Evolutionary conservation across 2,113 vertebrate species (phyloP).

Genomic region (Columbina picui): DNA sequence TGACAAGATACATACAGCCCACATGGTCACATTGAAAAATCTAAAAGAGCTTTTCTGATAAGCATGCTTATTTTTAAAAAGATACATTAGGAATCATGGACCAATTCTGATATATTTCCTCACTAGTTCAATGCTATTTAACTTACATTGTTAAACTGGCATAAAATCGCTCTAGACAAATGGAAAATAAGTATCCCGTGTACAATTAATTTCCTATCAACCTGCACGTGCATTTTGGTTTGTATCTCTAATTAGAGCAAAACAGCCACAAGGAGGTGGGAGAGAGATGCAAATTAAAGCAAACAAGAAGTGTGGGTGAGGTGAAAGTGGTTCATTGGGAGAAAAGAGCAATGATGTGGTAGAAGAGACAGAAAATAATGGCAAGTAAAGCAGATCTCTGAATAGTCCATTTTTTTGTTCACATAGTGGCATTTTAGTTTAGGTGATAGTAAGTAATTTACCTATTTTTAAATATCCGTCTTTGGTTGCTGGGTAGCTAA

Average conservation of each 20-base stretch:
- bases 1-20: neutral
- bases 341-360: neutral
- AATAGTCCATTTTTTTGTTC: neutral
- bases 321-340: neutral
- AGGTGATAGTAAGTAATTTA: neutral
- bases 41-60: neutral
- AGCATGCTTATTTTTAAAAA: neutral
- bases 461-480: slow-evolving; percentile 78
- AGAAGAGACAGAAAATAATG: neutral
- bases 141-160: neutral
- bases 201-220: neutral
- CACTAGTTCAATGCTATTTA: neutral
- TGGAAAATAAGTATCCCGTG: neutral
- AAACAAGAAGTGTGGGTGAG: neutral
- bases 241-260: neutral
- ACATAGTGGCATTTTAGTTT: neutral
- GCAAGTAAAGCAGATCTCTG: neutral
- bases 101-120: neutral
- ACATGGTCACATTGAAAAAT: neutral
- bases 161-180: neutral
- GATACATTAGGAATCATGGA: neutral
- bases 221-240: neutral
- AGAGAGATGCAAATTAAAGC: neutral
- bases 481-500: slow-evolving; percentile 56
- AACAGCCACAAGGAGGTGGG: neutral